A percentile compares a stretch with the other conserved stretches of the same genome.
Conservation (phyloP, 2,113 vertebrate genomes). For the Ifrita kowaldi region DNA sequence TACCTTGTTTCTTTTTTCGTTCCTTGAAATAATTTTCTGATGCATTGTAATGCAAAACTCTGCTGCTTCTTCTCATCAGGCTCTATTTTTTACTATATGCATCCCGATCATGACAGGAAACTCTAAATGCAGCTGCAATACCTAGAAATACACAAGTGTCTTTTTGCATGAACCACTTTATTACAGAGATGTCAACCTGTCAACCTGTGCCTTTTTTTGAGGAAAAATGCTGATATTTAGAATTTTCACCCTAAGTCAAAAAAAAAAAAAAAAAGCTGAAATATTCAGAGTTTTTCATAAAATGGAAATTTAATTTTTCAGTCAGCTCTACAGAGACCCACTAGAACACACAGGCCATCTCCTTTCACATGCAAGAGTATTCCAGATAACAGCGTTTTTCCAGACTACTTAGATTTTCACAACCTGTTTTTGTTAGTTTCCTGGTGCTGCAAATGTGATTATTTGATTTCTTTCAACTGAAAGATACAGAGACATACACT, state of each 20-base stretch:
- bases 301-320: background rate
- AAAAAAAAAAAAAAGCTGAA: background rate
- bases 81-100: background rate
- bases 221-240: background rate
- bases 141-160: background rate
- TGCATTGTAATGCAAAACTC: background rate
- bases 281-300: background rate
- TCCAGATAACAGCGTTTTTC: background rate
- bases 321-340: background rate
- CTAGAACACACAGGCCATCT: background rate
- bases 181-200: background rate
- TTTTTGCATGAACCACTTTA: background rate
- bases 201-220: background rate
- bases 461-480: constrained; percentile 1
- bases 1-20: background rate
- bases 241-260: background rate
- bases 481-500: background rate
- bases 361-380: background rate
- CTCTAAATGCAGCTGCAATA: background rate
- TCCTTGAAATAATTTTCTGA: background rate
- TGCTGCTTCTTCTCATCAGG: background rate
- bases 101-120: background rate
- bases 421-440: background rate
- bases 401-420: background rate
- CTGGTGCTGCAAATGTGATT: background rate